Base-by-base conservation (phyloP, 2,797 vertebrate species). In the Gobio occitaniae region DNA sequence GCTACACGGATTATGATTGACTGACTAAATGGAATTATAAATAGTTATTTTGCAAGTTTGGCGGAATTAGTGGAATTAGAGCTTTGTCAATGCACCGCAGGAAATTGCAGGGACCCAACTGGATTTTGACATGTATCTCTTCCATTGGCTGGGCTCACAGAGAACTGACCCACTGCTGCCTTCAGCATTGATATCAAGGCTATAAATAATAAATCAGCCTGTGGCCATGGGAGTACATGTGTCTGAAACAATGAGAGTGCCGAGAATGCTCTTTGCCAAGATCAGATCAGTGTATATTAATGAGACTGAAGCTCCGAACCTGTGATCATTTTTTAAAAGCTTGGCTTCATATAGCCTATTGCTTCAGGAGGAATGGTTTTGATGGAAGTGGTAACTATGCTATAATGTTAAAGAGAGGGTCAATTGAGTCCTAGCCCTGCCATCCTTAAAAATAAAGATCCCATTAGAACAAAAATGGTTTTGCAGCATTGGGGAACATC, bases 161-260 rank as follows among this genome's bases (percentile, higher is more conserved):
- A 90, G 85, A 89, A 78, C 90, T 90, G 86, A 84, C 75, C 87
- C 86, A 86, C 85, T 90, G 89, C 88, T 84, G 89, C 77, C 86
- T 90, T 84, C 87, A 88, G 87, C 76, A 87, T 90, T 87, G 85
- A 90, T 93, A 88, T 90, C 86, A 87, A 90, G 79, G 82, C 82
- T 90, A 91, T 95, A 90, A 95, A 95, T 95, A 94, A 94, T 93
- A 89, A 89, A 92, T 84, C 80, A 78, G 69, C 76, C 72, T 78
- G 80, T 75, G 88, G 80, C 84, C 52, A 87, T 91, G 91, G 89
- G 91, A 92, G 90, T 88, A 91, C 85, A 79, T 91, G 91, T 87
- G 88, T 87, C 85, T 87, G 91, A 93, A 93, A 93, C 89, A 93
- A 90, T 78, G 86, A 38, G 69, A 88, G 84, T 88, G 90, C 85